Evolutionary conservation across 2,888 invertebrate genomes (phyloP).

Genomic region (Mimumesa dahlbomi): DNA sequence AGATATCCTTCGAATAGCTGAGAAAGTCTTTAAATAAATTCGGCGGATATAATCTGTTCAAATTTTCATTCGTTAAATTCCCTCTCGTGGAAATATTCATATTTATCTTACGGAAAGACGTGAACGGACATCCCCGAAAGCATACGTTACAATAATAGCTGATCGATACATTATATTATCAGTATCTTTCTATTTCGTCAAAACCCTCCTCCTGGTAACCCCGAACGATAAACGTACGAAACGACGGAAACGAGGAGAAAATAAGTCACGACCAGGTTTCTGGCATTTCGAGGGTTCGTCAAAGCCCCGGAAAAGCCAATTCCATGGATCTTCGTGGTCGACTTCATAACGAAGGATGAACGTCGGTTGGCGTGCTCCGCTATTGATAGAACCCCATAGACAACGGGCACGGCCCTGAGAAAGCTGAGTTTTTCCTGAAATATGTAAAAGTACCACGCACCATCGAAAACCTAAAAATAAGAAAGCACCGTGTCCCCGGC

Average conservation of each 20-base stretch:
- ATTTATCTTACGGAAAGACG: too few relatives aligned
- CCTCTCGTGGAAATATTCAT: too few relatives aligned
- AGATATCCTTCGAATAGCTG: too few relatives aligned
- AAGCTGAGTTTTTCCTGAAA: slow-evolving; percentile 74
- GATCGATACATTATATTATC: background rate
- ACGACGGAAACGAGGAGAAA: slow-evolving; percentile 7
- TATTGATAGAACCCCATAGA: slow-evolving; percentile 67
- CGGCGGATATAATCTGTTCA: too few relatives aligned
- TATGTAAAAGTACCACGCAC: slow-evolving; percentile 73
- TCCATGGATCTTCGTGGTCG: slow-evolving; percentile 20
- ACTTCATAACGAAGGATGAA: slow-evolving; percentile 35
- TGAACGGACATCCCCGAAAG: too few relatives aligned
- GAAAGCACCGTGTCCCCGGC: slow-evolving; percentile 20
- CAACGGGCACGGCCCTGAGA: slow-evolving; percentile 45
- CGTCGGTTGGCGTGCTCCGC: slow-evolving; percentile 27
- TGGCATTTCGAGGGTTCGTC: slow-evolving; percentile 45
- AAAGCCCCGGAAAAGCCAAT: slow-evolving; percentile 46
- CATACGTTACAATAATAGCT: background rate
- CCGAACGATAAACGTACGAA: background rate
- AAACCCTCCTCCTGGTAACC: background rate
- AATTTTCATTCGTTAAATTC: too few relatives aligned
- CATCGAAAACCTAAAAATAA: slow-evolving; percentile 72
- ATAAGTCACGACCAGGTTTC: slow-evolving; percentile 22
- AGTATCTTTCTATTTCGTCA: background rate
- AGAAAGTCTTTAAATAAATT: too few relatives aligned